Conservation (phyloP, 2,113 vertebrate species). For the Semnornis frantzii region DNA sequence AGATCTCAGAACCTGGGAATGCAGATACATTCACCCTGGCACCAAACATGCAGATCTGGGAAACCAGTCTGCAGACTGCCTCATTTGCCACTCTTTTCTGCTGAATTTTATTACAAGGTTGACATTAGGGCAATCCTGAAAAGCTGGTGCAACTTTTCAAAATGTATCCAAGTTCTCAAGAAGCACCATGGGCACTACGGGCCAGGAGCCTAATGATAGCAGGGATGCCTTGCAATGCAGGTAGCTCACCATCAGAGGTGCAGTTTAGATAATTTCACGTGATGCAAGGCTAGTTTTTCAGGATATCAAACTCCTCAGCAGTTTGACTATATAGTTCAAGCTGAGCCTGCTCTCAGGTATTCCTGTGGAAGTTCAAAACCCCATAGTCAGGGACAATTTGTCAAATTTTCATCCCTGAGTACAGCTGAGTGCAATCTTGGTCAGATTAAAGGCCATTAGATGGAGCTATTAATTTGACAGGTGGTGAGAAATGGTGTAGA, state of each 20-base stretch:
- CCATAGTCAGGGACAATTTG: not conserved
- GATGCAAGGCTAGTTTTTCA: not conserved
- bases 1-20: not conserved
- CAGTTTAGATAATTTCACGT: not conserved
- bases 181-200: rapidly evolving
- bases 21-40: too few relatives aligned
- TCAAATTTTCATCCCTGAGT: not conserved
- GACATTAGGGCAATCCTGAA: not conserved
- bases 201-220: not conserved
- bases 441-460: not conserved
- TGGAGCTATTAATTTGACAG: not conserved
- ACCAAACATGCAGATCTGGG: not conserved
- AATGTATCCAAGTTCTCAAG: not conserved
- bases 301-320: not conserved
- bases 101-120: not conserved
- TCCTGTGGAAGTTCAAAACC: not conserved
- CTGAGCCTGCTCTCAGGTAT: not conserved
- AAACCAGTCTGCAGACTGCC: not conserved
- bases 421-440: not conserved
- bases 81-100: not conserved
- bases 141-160: not conserved
- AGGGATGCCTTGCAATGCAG: not conserved
- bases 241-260: not conserved
- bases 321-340: not conserved
- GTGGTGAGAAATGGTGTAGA: not conserved